Conservation (phyloP, 2,797 vertebrate species). For the Ambastaia sidthimunki region DNA sequence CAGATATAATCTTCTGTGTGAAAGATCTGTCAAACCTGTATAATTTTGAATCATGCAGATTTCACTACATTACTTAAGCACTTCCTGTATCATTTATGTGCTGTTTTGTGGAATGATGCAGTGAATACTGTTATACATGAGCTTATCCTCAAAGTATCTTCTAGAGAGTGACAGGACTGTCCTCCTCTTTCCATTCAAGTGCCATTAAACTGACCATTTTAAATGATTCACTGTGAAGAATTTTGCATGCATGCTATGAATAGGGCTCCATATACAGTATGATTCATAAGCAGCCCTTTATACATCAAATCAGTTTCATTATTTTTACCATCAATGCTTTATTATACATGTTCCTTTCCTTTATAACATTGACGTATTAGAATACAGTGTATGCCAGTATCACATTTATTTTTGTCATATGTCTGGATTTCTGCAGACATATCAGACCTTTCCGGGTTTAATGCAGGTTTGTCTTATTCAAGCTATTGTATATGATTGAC, state of each 20-base stretch:
- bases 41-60: neutral
- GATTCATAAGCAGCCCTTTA: constrained; percentile 12
- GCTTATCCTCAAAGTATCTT: neutral
- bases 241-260: neutral
- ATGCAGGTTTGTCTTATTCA: constrained; percentile 22
- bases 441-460: constrained; percentile 2
- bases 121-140: neutral
- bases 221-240: constrained; percentile 23
- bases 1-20: neutral
- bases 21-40: neutral
- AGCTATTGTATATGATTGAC: constrained; percentile 9
- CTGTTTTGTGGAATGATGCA: neutral
- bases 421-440: neutral
- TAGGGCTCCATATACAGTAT: neutral
- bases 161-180: neutral
- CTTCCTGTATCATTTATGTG: neutral
- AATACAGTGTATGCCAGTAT: constrained; percentile 31
- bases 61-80: neutral
- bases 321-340: constrained; percentile 1
- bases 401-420: constrained; percentile 6
- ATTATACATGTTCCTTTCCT: constrained; percentile 6
- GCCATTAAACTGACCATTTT: neutral
- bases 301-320: constrained; percentile 24
- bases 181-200: constrained; percentile 10
- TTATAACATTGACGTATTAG: constrained; percentile 2